Conservation (phyloP, 2,113 vertebrate genomes). For the Thamnophis sirtalis region DNA sequence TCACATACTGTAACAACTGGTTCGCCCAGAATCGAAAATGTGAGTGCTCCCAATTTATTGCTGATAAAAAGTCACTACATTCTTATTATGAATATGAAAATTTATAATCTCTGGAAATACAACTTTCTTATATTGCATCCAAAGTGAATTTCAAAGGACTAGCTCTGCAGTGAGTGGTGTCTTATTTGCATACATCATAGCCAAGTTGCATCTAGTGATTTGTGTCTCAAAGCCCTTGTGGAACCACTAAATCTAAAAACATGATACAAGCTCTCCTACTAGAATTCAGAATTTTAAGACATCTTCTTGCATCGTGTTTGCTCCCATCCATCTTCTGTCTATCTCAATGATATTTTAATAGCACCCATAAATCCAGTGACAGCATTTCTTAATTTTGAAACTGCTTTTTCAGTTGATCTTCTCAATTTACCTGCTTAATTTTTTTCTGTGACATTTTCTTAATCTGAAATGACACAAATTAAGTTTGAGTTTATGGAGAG, state of each 20-base stretch:
- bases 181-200: background rate
- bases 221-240: background rate
- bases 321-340: background rate
- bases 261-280: background rate
- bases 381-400: background rate
- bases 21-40: too few relatives aligned
- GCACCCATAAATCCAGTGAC: background rate
- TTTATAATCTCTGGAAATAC: background rate
- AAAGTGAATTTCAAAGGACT: background rate
- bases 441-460: background rate
- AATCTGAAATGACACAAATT: background rate
- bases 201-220: background rate
- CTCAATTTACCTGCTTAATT: background rate
- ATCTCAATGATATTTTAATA: background rate
- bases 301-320: background rate
- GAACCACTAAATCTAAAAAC: background rate
- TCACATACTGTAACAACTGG: too few relatives aligned
- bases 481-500: background rate
- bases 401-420: background rate
- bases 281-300: background rate
- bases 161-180: background rate
- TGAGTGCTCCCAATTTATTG: background rate
- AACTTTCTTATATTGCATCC: background rate
- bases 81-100: background rate
- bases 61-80: background rate